Base-by-base conservation (phyloP, 2,113 vertebrate genomes). In the Tupaia tana region DNA sequence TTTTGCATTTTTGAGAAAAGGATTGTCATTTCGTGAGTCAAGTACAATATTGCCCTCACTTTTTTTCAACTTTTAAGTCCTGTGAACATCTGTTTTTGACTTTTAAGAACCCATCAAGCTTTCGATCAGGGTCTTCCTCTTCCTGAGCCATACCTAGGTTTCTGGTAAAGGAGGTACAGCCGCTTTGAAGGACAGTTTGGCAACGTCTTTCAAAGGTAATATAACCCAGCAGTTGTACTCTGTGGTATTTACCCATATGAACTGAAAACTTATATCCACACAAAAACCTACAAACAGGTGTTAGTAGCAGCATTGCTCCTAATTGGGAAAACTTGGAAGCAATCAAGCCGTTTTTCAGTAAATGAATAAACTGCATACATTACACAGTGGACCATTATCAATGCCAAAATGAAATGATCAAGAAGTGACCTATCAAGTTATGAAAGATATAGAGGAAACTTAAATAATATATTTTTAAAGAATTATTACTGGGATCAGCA, bases 61-160 rank as follows among this genome's bases (percentile, higher is more conserved):
- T 29, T 19, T 29, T n/a, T 25, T 64, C 2, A 4, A 25, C 7
- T n/a, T 84, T 31, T 1, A 3, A 56, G 52, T 54, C 63, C 59
- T 82, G n/a, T 27, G 13, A 82, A 61, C 31, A 86, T 92, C 25
- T 77, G 75, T 22, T 83, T 88, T 88, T 91, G 82, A 85, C 2
- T 87, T n/a, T 25, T 43, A 80, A 84, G 61, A 93, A 91, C 24
- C 29, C 54, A 25, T 61, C 34, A 74, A 18, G 29, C 31, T 83
- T n/a, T 20, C 66, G 31, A 22, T 16, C 25, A 85, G 43, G 61
- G 43, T 66, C 58, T 71, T 91, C 78, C 9, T 84, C 31, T 43
- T 2, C 19, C 70, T 29, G 73, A 43, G 54, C 59, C 29, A 14
- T 2, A n/a, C 15, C 7, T 84, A 31, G 16, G 34, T 75, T 81